phyloP scores from a whole-genome alignment of 2,888 invertebrate species.

The Kuschelorhynchus macadamiae region DNA sequence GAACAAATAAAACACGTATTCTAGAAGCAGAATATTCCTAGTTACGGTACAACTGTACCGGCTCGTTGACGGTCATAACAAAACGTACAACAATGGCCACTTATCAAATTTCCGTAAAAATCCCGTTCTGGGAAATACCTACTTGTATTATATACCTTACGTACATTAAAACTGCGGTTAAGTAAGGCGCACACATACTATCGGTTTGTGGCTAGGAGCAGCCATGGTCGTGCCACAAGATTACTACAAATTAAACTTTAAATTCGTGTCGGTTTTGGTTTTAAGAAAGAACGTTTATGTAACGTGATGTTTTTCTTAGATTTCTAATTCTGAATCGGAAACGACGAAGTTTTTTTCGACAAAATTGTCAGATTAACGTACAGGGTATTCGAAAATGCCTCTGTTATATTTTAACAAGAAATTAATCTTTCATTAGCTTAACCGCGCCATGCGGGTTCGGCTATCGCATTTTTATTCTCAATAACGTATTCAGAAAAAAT shows the following conservation, averaged over 20 bases:
- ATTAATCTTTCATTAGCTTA: no score
- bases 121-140: conserved; percentile 38
- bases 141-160: conserved; percentile 23
- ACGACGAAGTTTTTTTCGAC: background rate
- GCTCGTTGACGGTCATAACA: conserved; percentile 60
- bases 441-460: no score
- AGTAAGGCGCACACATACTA: conserved; percentile 26
- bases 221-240: conserved; percentile 25
- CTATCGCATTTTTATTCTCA: no score
- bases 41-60: conserved; percentile 22
- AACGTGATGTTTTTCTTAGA: no score
- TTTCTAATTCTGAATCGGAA: background rate
- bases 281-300: no score
- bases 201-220: conserved; percentile 19
- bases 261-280: background rate
- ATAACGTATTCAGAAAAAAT: no score
- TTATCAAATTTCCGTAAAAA: conserved; percentile 47
- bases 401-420: no score
- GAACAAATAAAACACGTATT: no score
- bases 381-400: no score
- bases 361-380: no score
- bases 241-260: background rate
- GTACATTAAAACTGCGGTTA: conserved; percentile 42
- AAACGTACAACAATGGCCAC: conserved; percentile 42
- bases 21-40: no score